Percentiles rank a stretch among this genome's conserved stretches.
phyloP scores from a whole-genome alignment of 2,113 vertebrate genomes.

The Heterochromis multidens region DNA sequence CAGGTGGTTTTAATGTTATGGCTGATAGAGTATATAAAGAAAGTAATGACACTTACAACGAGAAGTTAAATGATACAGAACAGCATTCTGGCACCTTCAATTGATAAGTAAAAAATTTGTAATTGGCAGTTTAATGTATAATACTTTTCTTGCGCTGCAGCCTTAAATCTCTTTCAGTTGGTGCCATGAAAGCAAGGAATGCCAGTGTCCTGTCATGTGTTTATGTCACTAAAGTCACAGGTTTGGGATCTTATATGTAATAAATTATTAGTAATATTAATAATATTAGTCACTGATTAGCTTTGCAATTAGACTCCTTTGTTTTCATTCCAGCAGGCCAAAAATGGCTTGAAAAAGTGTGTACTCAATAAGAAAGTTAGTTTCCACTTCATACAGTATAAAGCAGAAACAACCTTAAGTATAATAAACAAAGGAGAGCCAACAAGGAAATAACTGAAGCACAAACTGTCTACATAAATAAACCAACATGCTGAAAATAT shows the following conservation, averaged over 20 bases:
- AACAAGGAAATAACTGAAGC: slow-evolving; percentile 12
- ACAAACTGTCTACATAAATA: slow-evolving; percentile 33
- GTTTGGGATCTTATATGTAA: neutral
- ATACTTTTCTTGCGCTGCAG: neutral
- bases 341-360: neutral
- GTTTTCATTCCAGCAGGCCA: neutral
- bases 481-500: slow-evolving; percentile 32
- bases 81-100: neutral
- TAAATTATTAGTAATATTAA: too few species aligned
- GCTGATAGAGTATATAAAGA: neutral
- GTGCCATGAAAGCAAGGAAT: neutral
- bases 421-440: slow-evolving; percentile 10
- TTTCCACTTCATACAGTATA: neutral
- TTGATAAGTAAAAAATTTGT: neutral
- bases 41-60: neutral
- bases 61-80: neutral
- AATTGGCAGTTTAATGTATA: neutral
- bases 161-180: neutral
- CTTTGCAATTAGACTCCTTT: neutral
- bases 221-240: neutral
- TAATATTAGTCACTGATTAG: neutral
- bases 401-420: neutral
- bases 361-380: neutral
- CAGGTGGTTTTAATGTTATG: neutral
- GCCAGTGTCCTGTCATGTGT: neutral